phyloP scores from a whole-genome alignment of 2,113 vertebrate genomes.

The Hoplias malabaricus region DNA sequence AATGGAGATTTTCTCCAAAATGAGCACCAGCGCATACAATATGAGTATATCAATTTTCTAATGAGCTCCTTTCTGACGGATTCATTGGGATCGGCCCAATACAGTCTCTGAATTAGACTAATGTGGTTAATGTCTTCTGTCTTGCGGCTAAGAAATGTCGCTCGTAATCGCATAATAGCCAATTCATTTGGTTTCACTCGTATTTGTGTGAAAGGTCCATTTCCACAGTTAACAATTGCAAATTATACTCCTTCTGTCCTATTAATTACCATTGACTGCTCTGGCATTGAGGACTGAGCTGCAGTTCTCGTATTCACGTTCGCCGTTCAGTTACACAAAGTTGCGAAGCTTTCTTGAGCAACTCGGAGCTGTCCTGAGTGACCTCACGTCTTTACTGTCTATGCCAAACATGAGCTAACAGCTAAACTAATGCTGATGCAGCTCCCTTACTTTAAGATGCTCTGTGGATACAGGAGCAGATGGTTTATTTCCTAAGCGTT shows the following conservation, averaged over 20 bases:
- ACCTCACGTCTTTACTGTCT: neutral
- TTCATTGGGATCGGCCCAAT: constrained; percentile 34
- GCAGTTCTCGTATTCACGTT: neutral
- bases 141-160: constrained; percentile 38
- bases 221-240: constrained; percentile 49
- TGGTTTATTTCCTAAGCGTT: neutral
- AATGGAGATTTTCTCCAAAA: constrained; percentile 44
- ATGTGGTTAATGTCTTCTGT: constrained; percentile 47
- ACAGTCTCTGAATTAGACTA: constrained; percentile 46
- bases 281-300: constrained; percentile 4
- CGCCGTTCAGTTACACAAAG: neutral
- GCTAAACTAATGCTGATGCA: neutral
- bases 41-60: constrained; percentile 45
- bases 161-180: constrained; percentile 44
- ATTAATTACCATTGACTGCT: constrained; percentile 39
- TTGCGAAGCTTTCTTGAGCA: neutral
- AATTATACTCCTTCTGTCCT: constrained; percentile 20
- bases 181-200: constrained; percentile 31
- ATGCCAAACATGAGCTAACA: neutral
- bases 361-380: neutral
- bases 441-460: neutral
- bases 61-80: constrained; percentile 48
- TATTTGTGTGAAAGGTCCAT: constrained; percentile 37
- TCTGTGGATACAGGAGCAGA: neutral
- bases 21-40: constrained; percentile 29